Conservation (phyloP, 2,888 invertebrate genomes). For the Meteorus colon region DNA sequence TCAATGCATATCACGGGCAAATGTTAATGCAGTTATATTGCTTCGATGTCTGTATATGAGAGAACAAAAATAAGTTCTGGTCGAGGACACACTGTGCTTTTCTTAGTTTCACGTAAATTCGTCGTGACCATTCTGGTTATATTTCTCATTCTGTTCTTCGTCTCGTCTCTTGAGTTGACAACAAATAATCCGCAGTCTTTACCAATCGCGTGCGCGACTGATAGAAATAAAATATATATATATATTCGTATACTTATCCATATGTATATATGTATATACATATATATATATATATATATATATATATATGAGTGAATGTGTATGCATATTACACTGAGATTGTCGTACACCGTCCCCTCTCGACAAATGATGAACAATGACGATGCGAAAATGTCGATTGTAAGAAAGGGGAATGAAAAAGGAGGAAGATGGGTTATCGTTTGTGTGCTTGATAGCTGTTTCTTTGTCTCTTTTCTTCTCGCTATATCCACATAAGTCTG, state of each 20-base stretch:
- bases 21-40: conserved; percentile 25
- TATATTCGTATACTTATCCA: background rate
- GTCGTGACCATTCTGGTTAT: background rate
- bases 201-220: conserved; percentile 11
- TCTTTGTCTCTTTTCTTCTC: background rate
- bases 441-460: background rate
- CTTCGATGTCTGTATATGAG: conserved; percentile 42
- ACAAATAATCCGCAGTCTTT: conserved; percentile 15
- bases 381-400: conserved; percentile 28
- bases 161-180: background rate
- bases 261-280: background rate
- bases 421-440: conserved; percentile 32
- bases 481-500: background rate
- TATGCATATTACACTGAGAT: background rate
- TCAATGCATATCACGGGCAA: conserved; percentile 27
- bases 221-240: conserved; percentile 5
- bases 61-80: conserved; percentile 47
- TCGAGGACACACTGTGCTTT: conserved; percentile 39
- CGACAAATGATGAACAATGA: conserved; percentile 27
- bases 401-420: conserved; percentile 8
- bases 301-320: background rate
- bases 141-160: conserved; percentile 5
- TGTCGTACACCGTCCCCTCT: background rate
- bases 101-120: conserved; percentile 21
- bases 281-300: background rate